Evolutionary conservation across 2,797 vertebrate genomes (phyloP).

Genomic region (Phrynocephalus vlangalii): DNA sequence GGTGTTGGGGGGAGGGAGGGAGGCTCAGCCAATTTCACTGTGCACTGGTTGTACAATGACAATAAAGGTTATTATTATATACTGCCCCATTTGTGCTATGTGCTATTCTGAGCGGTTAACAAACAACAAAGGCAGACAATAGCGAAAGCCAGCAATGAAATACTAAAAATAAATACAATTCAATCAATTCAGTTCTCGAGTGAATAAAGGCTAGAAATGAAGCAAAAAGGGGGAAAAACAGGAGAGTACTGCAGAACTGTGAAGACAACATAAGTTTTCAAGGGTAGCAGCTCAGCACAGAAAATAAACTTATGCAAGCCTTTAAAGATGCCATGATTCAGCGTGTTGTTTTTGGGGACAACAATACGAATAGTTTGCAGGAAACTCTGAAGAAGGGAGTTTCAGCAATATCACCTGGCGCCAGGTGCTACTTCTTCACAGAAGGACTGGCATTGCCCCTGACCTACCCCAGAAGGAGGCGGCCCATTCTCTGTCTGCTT

Average conservation of each 20-base stretch:
- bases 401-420: not conserved
- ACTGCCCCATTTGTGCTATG: too few relatives aligned
- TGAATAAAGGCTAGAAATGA: not conserved
- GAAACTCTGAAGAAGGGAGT: not conserved
- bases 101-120: too few relatives aligned
- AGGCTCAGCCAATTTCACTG: too few relatives aligned
- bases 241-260: not conserved
- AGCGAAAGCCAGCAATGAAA: not conserved
- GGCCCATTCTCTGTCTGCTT: slow-evolving; percentile 74
- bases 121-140: not conserved
- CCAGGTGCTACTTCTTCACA: not conserved
- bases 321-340: too few relatives aligned
- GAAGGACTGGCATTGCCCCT: not conserved
- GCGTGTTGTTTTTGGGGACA: too few relatives aligned
- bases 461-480: slow-evolving; percentile 81
- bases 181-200: too few relatives aligned
- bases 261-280: not conserved
- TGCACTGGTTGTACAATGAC: too few relatives aligned
- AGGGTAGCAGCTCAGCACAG: not conserved
- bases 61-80: too few relatives aligned
- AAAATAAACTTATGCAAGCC: too few relatives aligned
- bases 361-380: not conserved
- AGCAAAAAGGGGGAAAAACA: not conserved
- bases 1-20: too few relatives aligned
- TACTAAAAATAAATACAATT: too few relatives aligned